phyloP scores from a whole-genome alignment of 2,888 invertebrate species.

The Zeuzera pyrina region DNA sequence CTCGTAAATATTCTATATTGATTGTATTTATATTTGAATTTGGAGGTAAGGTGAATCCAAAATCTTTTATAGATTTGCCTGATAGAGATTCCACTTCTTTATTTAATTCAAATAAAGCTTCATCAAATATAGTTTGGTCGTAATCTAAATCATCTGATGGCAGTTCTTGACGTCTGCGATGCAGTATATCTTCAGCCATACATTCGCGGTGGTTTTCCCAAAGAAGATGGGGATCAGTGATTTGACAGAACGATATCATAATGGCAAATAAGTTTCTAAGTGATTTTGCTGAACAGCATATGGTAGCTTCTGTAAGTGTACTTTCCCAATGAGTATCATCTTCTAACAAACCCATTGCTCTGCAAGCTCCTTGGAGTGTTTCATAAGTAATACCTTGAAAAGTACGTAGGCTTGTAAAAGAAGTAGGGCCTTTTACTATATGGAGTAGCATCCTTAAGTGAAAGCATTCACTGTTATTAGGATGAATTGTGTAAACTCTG shows the following conservation, averaged over 20 bases:
- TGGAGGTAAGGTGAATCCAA: conserved; percentile 7
- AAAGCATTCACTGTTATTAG: conserved; percentile 9
- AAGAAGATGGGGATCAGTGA: conserved; percentile 4
- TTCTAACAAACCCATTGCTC: conserved; percentile 20
- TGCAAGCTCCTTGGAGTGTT: conserved; percentile 14
- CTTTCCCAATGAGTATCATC: conserved; percentile 22
- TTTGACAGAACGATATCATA: conserved; percentile 7
- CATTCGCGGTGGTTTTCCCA: conserved; percentile 7
- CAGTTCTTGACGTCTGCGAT: conserved; percentile 1
- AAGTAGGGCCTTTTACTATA: conserved; percentile 17
- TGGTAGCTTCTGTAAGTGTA: conserved; percentile 20
- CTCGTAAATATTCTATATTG: neutral
- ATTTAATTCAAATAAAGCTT: conserved; percentile 5
- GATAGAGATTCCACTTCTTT: conserved; percentile 1
- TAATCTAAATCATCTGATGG: neutral
- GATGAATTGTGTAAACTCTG: conserved; percentile 15
- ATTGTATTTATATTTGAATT: neutral
- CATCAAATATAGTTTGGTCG: conserved; percentile 4
- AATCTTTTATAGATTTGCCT: conserved; percentile 4
- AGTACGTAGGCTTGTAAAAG: conserved; percentile 14
- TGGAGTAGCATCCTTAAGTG: conserved; percentile 11
- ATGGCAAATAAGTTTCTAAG: conserved; percentile 8
- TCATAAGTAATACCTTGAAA: conserved; percentile 9
- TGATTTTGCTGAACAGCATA: conserved; percentile 4
- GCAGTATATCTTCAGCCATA: conserved; percentile 16